Conservation (phyloP, 2,113 vertebrate genomes). For the Micromys minutus region DNA sequence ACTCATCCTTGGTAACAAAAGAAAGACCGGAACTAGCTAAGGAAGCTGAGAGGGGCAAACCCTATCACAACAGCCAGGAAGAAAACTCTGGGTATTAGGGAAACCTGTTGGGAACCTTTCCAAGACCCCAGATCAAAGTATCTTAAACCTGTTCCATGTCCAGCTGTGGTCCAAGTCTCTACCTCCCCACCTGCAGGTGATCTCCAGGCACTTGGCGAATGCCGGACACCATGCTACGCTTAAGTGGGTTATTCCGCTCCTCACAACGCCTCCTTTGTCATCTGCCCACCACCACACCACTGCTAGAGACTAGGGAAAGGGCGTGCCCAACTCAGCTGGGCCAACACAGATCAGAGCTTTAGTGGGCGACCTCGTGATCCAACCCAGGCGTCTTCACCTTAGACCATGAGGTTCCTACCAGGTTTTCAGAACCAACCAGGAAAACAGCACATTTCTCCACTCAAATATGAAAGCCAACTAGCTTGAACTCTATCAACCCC, state of each 20-base stretch:
- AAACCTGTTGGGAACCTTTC: neutral
- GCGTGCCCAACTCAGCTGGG: neutral
- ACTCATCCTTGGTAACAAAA: neutral
- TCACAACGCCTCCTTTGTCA: fast-evolving
- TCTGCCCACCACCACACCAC: fast-evolving
- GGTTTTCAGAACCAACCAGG: neutral
- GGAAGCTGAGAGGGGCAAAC: neutral
- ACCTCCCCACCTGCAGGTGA: neutral
- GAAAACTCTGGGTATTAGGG: neutral
- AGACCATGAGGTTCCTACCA: neutral
- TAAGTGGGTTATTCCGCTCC: fast-evolving
- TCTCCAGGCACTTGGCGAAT: neutral
- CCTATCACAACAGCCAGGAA: neutral
- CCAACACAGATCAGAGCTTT: neutral
- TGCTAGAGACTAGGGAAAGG: neutral
- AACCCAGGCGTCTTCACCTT: neutral
- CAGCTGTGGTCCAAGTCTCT: neutral
- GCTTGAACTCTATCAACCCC: neutral
- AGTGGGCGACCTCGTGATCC: neutral
- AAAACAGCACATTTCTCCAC: neutral
- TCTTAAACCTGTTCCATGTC: neutral
- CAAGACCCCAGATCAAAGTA: neutral
- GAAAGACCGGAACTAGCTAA: neutral
- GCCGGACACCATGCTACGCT: neutral
- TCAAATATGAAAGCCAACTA: neutral